These are phyloP conservation scores for Cuniculus paca DNA, from an alignment of 2,797 vertebrate species.

Conservation along the genomic window DNA sequence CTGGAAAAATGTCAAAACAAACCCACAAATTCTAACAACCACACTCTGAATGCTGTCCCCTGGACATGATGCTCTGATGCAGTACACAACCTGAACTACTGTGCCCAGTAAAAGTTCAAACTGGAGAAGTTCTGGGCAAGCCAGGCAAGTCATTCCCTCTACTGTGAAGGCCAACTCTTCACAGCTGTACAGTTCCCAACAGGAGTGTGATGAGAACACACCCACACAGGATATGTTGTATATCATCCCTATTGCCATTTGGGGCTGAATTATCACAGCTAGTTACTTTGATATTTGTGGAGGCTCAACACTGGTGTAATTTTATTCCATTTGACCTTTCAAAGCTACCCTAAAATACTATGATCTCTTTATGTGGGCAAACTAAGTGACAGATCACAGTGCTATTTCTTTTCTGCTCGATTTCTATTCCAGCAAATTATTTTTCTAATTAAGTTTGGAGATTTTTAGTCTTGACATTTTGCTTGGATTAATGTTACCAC, in stretches of 20 bases:
- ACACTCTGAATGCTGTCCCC: not conserved
- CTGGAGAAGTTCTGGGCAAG: not conserved
- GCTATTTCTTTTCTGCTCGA: conserved; percentile 75
- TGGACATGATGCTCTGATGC: not conserved
- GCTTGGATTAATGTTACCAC: conserved; percentile 65
- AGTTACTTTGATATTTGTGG: conserved; percentile 48
- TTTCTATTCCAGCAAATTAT: conserved; percentile 74
- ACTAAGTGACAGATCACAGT: conserved; percentile 55
- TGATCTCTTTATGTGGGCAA: conserved; percentile 66
- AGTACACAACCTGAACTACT: not conserved
- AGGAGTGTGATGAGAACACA: not conserved
- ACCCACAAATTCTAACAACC: not conserved
- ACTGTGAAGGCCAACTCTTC: not conserved
- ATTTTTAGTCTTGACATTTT: conserved; percentile 74
- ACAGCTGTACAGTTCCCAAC: not conserved
- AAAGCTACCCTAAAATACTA: conserved; percentile 64
- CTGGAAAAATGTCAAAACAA: conserved; percentile 49
- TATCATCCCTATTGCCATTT: not conserved
- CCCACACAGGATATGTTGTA: not conserved
- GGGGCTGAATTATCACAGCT: not conserved
- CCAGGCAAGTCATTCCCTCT: not conserved
- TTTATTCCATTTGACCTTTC: conserved; percentile 65
- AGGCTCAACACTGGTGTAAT: conserved; percentile 15
- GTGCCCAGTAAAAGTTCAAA: not conserved
- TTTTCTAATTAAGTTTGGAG: conserved; percentile 72